These are phyloP conservation scores for Mellilla xanthometata DNA, from an alignment of 2,888 invertebrate genomes.

Conservation along the genomic window DNA sequence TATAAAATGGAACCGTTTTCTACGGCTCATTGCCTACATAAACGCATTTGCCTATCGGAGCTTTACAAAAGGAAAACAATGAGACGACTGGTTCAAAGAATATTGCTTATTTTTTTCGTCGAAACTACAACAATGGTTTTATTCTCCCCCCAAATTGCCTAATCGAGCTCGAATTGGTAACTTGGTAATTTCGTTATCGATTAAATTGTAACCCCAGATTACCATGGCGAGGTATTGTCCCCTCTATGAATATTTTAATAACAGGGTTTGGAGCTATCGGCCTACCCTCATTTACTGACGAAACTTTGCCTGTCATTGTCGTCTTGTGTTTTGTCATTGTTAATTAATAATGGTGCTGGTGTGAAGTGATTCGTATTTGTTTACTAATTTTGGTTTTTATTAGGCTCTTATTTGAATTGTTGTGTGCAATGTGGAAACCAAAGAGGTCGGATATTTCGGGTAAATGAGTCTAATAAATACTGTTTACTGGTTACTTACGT, in stretches of 20 bases:
- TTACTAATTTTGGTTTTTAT: not conserved
- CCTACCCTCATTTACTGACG: constrained; percentile 2
- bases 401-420: not conserved
- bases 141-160: constrained; percentile 4
- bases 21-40: too few relatives aligned
- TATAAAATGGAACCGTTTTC: too few relatives aligned
- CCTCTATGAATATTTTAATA: constrained; percentile 5
- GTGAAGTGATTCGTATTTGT: not conserved
- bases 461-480: not conserved
- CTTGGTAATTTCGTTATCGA: constrained; percentile 9
- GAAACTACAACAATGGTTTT: constrained; percentile 1
- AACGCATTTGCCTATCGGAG: too few relatives aligned
- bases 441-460: constrained; percentile 7
- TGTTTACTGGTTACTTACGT: too few relatives aligned
- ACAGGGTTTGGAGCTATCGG: not conserved
- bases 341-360: not conserved
- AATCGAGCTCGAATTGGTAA: constrained; percentile 11
- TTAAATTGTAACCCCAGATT: constrained; percentile 5
- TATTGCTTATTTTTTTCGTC: too few relatives aligned
- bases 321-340: constrained; percentile 1
- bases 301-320: not conserved
- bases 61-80: too few relatives aligned
- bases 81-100: too few relatives aligned
- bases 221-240: constrained; percentile 2
- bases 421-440: constrained; percentile 1